Base-by-base conservation (phyloP, 2,888 invertebrate genomes). In the Coremacera marginata region DNA sequence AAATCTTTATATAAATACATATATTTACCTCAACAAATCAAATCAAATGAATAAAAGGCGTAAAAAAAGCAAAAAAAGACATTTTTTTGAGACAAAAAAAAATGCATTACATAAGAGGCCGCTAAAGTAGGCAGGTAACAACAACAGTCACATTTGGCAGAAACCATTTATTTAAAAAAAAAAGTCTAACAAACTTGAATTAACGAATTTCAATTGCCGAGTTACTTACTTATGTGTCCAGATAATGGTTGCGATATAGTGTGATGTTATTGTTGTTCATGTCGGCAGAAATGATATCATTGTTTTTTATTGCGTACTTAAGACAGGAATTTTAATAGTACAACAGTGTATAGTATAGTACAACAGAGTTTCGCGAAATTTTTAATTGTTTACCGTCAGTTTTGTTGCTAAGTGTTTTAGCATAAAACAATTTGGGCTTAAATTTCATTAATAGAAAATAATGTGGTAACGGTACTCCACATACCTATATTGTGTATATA, bases 241-340 rank as follows among this genome's bases (percentile, higher is more conserved):
- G 57, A 60, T 60, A 60, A 60, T 60, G 25, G 57, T 14, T 60
- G 25, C 57, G 57, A 60, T 22, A 60, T 60, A 25, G 57, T 60
- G 25, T 27, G 57, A 60, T 60, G 57, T 60, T 60, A 25, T 60
- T 27, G 57, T 60, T 60, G 22, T 22, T 60, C 57, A 14, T 9
- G 57, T 1, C 57, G 57, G 9, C 57, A 60, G 57, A 25, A 25
- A 60, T 60, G 57, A 60, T 60, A 60, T 60, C 57, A 60, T 60
- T 60, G 57, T 25, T 60, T 57, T 60, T 60, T 60, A 22, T 22
- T 27, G 22, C 57, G 57, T 25, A 25, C 9, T 25, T 14, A 60
- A 60, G 57, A 25, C 25, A 60, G 57, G 57, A 60, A 60, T 60
- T 60, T 60, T 60, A 25, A 60, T 60, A 22, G 57, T 14, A 19